Evolutionary conservation across 1,140 invertebrate genomes (phyloP).

Genomic region (Meloidogyne hapla): DNA sequence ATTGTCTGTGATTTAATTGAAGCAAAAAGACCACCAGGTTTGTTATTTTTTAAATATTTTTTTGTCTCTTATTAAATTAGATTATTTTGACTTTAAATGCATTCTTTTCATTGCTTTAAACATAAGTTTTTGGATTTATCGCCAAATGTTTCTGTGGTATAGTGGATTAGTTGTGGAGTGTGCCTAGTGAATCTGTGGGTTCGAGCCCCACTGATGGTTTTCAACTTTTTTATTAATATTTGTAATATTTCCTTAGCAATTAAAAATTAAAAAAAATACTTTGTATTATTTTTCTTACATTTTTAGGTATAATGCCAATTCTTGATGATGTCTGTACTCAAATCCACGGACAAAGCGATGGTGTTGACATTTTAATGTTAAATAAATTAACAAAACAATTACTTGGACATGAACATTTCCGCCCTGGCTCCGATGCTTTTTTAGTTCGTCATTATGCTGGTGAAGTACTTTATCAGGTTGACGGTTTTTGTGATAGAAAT

Average conservation of each 20-base stretch:
- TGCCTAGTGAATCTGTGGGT: too few species aligned
- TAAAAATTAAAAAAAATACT: too few species aligned
- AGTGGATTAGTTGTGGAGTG: too few species aligned
- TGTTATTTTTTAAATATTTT: constrained; percentile 51
- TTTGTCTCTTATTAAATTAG: too few species aligned
- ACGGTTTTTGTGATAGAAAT: constrained; percentile 78
- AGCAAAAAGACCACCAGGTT: constrained; percentile 64
- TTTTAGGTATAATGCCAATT: constrained; percentile 70
- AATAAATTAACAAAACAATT: constrained; percentile 71
- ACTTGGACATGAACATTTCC: constrained; percentile 71
- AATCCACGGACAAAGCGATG: constrained; percentile 71
- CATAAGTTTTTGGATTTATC: too few species aligned
- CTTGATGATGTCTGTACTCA: constrained; percentile 77
- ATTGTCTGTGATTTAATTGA: constrained; percentile 75
- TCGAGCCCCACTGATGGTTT: too few species aligned
- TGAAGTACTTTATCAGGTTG: constrained; percentile 70
- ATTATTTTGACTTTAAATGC: too few species aligned
- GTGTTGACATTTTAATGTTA: constrained; percentile 63
- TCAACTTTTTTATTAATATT: too few species aligned
- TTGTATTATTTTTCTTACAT: neutral
- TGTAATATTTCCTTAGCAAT: too few species aligned
- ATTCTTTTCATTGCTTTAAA: too few species aligned
- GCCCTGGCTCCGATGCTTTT: constrained; percentile 70
- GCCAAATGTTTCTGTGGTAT: too few species aligned
- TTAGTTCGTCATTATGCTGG: constrained; percentile 76